These are phyloP conservation scores for Colletes collaris DNA, from an alignment of 2,888 invertebrate species.

Conservation along the genomic window DNA sequence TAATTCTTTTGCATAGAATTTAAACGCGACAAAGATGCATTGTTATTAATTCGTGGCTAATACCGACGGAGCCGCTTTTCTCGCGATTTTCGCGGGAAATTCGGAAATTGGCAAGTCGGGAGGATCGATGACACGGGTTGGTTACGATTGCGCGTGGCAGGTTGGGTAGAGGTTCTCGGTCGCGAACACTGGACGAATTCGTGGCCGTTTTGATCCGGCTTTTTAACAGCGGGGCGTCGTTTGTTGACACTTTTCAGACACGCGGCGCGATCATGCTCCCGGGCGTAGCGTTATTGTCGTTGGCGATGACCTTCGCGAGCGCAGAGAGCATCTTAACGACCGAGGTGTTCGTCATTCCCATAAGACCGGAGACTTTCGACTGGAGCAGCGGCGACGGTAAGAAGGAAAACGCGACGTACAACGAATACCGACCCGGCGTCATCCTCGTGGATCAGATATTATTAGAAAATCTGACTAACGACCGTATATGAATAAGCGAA, in stretches of 20 bases:
- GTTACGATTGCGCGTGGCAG: slow-evolving; percentile 19
- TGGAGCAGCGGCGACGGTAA: slow-evolving; percentile 91
- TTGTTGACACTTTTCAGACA: slow-evolving; percentile 53
- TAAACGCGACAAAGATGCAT: no score
- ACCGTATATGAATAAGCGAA: neutral
- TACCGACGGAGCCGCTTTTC: no score
- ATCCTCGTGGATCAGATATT: no score
- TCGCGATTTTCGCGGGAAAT: neutral
- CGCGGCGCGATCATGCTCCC: slow-evolving; percentile 48
- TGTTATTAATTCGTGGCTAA: no score
- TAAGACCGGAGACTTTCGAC: slow-evolving; percentile 91
- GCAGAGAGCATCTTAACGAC: slow-evolving; percentile 87
- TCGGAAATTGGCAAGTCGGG: neutral
- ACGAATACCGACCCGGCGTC: neutral
- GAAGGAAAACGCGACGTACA: slow-evolving; percentile 19
- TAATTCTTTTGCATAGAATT: no score
- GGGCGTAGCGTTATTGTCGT: slow-evolving; percentile 35
- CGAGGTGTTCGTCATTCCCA: slow-evolving; percentile 91
- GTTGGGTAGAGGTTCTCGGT: neutral
- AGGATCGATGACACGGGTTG: slow-evolving; percentile 21
- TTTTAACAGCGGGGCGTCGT: slow-evolving; percentile 19
- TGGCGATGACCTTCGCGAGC: slow-evolving; percentile 39
- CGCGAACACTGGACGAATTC: neutral
- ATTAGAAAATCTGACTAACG: no score
- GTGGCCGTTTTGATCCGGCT: neutral